A percentile compares a stretch with the other conserved stretches of the same genome.
Conservation (phyloP, 2,888 invertebrate species). For the Lottia scabra region DNA sequence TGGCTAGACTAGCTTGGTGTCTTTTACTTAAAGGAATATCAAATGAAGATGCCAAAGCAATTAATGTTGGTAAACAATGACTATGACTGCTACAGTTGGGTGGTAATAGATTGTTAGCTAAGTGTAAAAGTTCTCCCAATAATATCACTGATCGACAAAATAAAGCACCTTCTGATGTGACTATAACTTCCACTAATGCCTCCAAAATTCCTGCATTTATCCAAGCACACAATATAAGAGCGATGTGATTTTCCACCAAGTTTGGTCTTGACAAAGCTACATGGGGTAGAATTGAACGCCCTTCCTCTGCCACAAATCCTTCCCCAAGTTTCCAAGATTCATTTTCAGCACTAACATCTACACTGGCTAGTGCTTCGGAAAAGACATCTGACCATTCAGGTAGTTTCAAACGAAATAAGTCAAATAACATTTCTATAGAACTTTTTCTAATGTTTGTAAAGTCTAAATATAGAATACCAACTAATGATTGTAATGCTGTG, state of each 20-base stretch:
- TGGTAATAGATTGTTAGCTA: constrained; percentile 80
- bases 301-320: constrained; percentile 95
- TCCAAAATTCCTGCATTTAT: constrained; percentile 87
- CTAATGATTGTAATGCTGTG: constrained; percentile 68
- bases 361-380: constrained; percentile 86
- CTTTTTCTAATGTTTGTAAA: constrained; percentile 92
- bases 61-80: constrained; percentile 85
- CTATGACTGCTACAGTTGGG: constrained; percentile 86
- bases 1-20: constrained; percentile 82
- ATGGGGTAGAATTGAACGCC: constrained; percentile 86
- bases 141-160: constrained; percentile 92
- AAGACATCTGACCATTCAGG: constrained; percentile 94
- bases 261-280: constrained; percentile 86
- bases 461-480: constrained; percentile 80
- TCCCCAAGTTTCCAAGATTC: constrained; percentile 91
- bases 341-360: constrained; percentile 81
- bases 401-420: constrained; percentile 86
- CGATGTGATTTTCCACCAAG: constrained; percentile 90
- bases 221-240: constrained; percentile 88
- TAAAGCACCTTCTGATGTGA: constrained; percentile 85
- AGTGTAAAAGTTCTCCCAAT: constrained; percentile 87
- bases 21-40: constrained; percentile 69
- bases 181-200: constrained; percentile 91
- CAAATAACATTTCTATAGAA: constrained; percentile 90
- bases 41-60: constrained; percentile 80